Conservation (phyloP, 2,797 vertebrate genomes). For the Sebastes baramenuke region DNA sequence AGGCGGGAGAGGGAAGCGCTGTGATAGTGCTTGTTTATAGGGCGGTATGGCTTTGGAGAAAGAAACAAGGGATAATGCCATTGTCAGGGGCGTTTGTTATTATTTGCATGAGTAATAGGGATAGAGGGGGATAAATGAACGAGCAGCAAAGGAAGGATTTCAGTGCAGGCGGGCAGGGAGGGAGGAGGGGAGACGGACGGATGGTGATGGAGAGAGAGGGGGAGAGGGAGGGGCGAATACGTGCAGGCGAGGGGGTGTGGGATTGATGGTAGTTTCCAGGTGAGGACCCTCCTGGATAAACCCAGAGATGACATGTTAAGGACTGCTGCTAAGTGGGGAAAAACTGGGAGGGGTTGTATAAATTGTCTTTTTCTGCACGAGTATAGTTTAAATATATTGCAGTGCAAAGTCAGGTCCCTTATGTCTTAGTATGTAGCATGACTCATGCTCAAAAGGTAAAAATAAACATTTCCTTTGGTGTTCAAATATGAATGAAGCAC, state of each 20-base stretch:
- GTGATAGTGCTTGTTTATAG: slow-evolving; percentile 75
- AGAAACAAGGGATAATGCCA: slow-evolving; percentile 50
- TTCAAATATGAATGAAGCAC: slow-evolving; percentile 66
- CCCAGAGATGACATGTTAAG: slow-evolving; percentile 26
- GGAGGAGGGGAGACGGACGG: slow-evolving; percentile 57
- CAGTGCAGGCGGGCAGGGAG: slow-evolving; percentile 57
- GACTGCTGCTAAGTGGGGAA: background rate
- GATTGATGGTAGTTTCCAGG: slow-evolving; percentile 69
- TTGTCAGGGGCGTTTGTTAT: slow-evolving; percentile 65
- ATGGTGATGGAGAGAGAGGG: slow-evolving; percentile 58
- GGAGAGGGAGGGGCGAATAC: slow-evolving; percentile 61
- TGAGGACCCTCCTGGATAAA: slow-evolving; percentile 65
- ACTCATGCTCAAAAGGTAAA: slow-evolving; percentile 53
- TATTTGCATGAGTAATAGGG: slow-evolving; percentile 61
- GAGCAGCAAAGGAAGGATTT: slow-evolving; percentile 59
- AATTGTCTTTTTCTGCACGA: slow-evolving; percentile 4
- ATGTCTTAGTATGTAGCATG: slow-evolving; percentile 15
- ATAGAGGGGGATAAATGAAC: slow-evolving; percentile 44
- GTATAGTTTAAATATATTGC: slow-evolving; percentile 17
- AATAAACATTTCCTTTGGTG: slow-evolving; percentile 45
- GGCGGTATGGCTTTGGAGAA: slow-evolving; percentile 52
- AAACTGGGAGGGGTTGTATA: background rate
- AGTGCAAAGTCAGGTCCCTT: slow-evolving; percentile 6
- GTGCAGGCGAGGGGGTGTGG: slow-evolving; percentile 53
- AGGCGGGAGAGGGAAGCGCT: slow-evolving; percentile 63